Evolutionary conservation across 2,797 vertebrate genomes (phyloP).

Genomic region (Carapus acus): DNA sequence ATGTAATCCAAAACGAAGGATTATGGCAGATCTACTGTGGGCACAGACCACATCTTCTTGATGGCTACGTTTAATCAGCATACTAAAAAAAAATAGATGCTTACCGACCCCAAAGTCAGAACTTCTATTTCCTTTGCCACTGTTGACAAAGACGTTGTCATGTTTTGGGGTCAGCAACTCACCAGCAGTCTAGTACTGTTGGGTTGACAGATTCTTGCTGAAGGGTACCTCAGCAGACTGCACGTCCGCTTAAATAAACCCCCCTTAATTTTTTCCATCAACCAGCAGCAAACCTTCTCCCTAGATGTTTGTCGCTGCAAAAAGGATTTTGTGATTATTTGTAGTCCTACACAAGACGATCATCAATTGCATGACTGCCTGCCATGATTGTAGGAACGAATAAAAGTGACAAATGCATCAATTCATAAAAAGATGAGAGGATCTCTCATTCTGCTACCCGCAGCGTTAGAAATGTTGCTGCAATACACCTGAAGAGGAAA

Average conservation of each 20-base stretch:
- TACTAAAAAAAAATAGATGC: not conserved
- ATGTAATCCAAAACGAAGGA: constrained; percentile 19
- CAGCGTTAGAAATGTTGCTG: constrained; percentile 11
- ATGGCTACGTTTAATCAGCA: constrained; percentile 15
- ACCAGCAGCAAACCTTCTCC: not conserved
- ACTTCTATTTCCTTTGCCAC: not conserved
- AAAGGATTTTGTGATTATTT: not conserved
- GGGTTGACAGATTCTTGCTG: constrained; percentile 10
- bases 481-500: constrained; percentile 17
- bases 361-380: constrained; percentile 11
- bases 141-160: not conserved
- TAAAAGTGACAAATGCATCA: constrained; percentile 57
- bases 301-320: not conserved
- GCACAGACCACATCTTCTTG: constrained; percentile 12
- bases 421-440: constrained; percentile 20
- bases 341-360: not conserved
- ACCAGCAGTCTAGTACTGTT: not conserved
- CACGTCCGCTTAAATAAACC: not conserved
- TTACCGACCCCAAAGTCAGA: not conserved
- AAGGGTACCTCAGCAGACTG: constrained; percentile 32
- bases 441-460: constrained; percentile 19
- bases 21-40: constrained; percentile 10
- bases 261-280: not conserved
- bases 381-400: constrained; percentile 42
- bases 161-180: no score